Percentiles rank a stretch among this genome's conserved stretches.
phyloP scores from a whole-genome alignment of 2,113 vertebrate species.

The Hystrix cristata region DNA sequence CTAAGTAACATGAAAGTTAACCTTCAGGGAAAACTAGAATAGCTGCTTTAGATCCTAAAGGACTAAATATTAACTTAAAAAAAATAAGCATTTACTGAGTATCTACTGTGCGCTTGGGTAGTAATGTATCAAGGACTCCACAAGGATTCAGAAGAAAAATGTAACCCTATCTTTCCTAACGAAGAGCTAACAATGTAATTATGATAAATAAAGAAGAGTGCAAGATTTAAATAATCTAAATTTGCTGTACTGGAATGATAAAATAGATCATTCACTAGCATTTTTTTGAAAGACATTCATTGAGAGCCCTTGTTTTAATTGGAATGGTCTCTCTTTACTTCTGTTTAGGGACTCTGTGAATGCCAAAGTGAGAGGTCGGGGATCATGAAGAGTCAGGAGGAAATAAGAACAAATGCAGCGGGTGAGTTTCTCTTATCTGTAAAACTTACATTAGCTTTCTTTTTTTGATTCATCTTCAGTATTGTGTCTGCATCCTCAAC shows the following conservation, averaged over 20 bases:
- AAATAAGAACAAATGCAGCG: neutral
- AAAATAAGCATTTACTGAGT: conserved; percentile 19
- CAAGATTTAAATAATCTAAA: neutral
- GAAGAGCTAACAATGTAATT: conserved; percentile 17
- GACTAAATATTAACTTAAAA: conserved; percentile 32
- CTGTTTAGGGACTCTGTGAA: neutral
- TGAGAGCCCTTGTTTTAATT: neutral
- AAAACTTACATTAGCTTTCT: conserved; percentile 33
- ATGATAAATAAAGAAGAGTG: neutral
- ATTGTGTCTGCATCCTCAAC: neutral
- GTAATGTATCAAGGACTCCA: neutral
- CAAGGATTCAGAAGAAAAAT: neutral
- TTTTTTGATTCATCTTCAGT: neutral
- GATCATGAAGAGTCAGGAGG: neutral
- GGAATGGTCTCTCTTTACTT: neutral
- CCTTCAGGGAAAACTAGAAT: conserved; percentile 15
- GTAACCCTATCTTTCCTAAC: neutral
- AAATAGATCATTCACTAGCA: conserved; percentile 24
- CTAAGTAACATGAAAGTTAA: conserved; percentile 66
- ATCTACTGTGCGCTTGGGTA: neutral
- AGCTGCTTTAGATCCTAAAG: conserved; percentile 1
- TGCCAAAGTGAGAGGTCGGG: neutral
- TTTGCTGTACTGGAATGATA: neutral
- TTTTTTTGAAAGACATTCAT: neutral
- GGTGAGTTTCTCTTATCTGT: neutral